phyloP scores from a whole-genome alignment of 2,888 invertebrate species.

The Onthophagus sagittarius region DNA sequence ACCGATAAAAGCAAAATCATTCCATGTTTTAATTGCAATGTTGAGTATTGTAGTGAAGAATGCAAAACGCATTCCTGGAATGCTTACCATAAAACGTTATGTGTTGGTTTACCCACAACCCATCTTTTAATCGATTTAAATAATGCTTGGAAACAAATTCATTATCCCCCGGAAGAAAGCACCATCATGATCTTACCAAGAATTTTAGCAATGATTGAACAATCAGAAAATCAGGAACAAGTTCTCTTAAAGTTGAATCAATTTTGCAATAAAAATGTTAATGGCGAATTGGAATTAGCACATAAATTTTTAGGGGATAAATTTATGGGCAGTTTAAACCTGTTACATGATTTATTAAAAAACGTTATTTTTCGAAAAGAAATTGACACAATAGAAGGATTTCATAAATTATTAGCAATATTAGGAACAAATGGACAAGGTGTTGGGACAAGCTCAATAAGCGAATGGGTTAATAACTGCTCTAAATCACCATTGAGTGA shows the following conservation, averaged over 20 bases:
- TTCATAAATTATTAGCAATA: conserved; percentile 62
- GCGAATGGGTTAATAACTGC: conserved; percentile 78
- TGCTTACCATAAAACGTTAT: conserved; percentile 73
- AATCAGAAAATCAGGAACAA: conserved; percentile 59
- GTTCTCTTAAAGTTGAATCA: conserved; percentile 59
- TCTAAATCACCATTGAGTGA: conserved; percentile 63
- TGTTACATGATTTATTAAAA: conserved; percentile 59
- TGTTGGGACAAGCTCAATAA: conserved; percentile 85
- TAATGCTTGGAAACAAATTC: conserved; percentile 89
- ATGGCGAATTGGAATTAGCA: conserved; percentile 77
- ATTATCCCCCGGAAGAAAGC: conserved; percentile 92
- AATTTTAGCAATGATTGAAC: conserved; percentile 79
- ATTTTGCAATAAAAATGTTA: conserved; percentile 75
- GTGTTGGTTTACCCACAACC: conserved; percentile 61
- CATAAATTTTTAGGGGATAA: conserved; percentile 85
- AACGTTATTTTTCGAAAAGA: conserved; percentile 63
- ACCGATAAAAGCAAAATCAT: conserved; percentile 46
- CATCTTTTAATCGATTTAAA: conserved; percentile 77
- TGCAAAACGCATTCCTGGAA: conserved; percentile 64
- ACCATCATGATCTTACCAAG: conserved; percentile 78
- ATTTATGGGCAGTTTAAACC: conserved; percentile 67
- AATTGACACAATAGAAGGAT: conserved; percentile 80
- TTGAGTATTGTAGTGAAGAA: conserved; percentile 68
- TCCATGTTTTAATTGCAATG: conserved; percentile 71
- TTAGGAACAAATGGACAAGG: conserved; percentile 89